Conservation (phyloP, 2,888 invertebrate species). For the Chymomyza procnemis region DNA sequence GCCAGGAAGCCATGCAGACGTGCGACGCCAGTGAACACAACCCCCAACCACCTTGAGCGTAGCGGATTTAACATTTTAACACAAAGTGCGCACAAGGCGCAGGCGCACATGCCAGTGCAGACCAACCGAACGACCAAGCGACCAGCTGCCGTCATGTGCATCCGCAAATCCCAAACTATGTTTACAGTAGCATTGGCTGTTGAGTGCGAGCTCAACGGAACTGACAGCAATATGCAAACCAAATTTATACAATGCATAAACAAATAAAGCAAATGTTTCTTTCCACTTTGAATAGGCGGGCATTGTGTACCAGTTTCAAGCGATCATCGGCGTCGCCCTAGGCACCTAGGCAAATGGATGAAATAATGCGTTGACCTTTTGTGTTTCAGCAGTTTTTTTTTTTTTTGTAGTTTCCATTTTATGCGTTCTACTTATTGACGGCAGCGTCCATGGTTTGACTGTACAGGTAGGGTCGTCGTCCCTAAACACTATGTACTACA, state of each 20-base stretch:
- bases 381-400: slow-evolving; percentile 20
- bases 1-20: slow-evolving; percentile 46
- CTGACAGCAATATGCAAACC: background rate
- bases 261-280: background rate
- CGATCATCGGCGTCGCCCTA: background rate
- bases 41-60: too few species aligned
- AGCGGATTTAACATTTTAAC: background rate
- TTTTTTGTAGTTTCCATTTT: slow-evolving; percentile 7
- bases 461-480: too few species aligned
- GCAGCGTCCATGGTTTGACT: slow-evolving; percentile 19
- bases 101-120: background rate
- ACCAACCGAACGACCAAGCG: background rate
- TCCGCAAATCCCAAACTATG: background rate
- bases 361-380: slow-evolving; percentile 32
- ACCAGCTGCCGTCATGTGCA: background rate
- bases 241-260: too few species aligned
- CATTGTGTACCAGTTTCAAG: slow-evolving; percentile 23
- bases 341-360: background rate
- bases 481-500: too few species aligned
- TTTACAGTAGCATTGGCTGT: background rate
- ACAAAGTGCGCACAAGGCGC: background rate
- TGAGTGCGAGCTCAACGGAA: background rate
- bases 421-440: slow-evolving; percentile 1
- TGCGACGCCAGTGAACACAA: slow-evolving; percentile 8
- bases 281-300: slow-evolving; percentile 5